Evolutionary conservation across 2,888 invertebrate species (phyloP), one percentile per base, ranked within the genome.

Genomic region (Spicauda simplicius): DNA sequence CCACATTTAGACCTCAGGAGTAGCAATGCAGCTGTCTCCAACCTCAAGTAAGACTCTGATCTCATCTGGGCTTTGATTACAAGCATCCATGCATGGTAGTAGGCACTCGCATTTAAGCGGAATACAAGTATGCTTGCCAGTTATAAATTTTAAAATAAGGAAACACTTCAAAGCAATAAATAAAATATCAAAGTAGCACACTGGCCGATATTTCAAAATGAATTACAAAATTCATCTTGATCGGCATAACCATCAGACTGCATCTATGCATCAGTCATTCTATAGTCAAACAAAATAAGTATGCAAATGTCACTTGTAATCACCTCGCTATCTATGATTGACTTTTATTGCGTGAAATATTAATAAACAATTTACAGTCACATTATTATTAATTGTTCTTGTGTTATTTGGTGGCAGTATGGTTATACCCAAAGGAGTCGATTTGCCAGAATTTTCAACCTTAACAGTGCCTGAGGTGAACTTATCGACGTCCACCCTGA

Each of bases 391-490:
- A n/a, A 50, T 6, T 18, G 14, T 10, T n/a, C 18, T 50, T 10
- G 45, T n/a, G n/a, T 48, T 25, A 59, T 45, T n/a, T 16, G 14
- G 11, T 11, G n/a, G 53, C 19, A 88, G 80, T 78, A 96, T 96
- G 96, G 95, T 95, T 53, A 74, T 96, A 61, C 96, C 97, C 0
- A 93, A 94, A 53, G 94, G 96, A 53, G 91, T 94, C 12, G 81
- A 90, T 56, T 85, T 99, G 63, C 99, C 99, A 0, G 94, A 95
- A 3, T 96, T 96, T 61, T 95, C 96, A 74, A 97, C 98, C 72
- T 90, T 99, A 64, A 96, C 95, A 0, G 97, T 97, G n/a, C 95
- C 95, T 66, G 98, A 90, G 72, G 86, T 98, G 10, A 95, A 97
- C 77, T 78, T 99, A 50, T 97, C 98, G 2, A 95, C 96, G 3